Conservation (phyloP, 2,797 vertebrate species). For the Lateolabrax maculatus region DNA sequence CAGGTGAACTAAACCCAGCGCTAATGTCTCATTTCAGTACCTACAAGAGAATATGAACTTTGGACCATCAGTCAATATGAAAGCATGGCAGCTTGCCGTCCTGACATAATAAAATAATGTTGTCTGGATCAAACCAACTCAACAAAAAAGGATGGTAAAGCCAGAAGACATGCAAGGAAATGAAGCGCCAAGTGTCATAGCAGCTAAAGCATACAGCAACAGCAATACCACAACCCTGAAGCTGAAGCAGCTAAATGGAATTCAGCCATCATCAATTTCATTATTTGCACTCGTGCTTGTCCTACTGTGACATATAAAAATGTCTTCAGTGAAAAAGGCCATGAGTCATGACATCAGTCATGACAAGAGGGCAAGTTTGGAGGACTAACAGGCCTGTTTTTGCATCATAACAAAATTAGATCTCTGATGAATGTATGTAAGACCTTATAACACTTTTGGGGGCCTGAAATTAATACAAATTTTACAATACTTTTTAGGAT, state of each 20-base stretch:
- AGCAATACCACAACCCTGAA: neutral
- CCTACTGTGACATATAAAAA: neutral
- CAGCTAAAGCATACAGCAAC: neutral
- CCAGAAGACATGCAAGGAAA: neutral
- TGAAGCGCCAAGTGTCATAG: neutral
- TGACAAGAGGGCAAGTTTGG: no score
- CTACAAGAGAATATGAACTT: neutral
- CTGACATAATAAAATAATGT: neutral
- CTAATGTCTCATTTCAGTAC: neutral
- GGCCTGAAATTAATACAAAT: neutral
- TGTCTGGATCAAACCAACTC: neutral
- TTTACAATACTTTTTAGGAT: no score
- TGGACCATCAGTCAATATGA: neutral
- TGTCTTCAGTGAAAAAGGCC: neutral
- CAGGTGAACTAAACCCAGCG: neutral
- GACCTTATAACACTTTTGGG: neutral
- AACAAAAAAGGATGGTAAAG: neutral
- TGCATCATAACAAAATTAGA: constrained; percentile 5
- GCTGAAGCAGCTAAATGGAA: neutral
- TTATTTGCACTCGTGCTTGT: neutral
- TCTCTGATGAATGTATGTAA: neutral
- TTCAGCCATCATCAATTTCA: neutral
- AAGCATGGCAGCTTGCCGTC: no score
- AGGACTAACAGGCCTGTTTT: constrained; percentile 18
- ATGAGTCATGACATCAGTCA: no score